Percentiles rank a stretch among this genome's conserved stretches.
phyloP scores from a whole-genome alignment of 1,140 invertebrate genomes.

The Ditylenchus dipsaci region DNA sequence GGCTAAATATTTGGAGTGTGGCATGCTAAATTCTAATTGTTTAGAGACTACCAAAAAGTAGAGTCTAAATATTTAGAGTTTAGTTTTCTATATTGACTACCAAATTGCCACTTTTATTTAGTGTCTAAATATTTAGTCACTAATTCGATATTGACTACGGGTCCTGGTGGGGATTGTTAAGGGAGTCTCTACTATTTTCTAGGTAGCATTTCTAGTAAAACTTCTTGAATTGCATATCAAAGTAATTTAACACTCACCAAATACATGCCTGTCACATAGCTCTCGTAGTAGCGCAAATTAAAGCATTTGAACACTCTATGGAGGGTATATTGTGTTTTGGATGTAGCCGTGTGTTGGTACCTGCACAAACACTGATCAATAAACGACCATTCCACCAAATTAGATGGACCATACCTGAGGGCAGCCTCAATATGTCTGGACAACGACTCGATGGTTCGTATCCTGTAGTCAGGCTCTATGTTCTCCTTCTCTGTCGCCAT shows the following conservation, averaged over 20 bases:
- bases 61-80: no score
- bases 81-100: no score
- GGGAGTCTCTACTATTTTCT: no score
- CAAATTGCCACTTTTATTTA: no score
- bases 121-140: no score
- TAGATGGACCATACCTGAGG: slow-evolving; percentile 24
- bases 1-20: no score
- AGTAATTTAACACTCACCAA: slow-evolving; percentile 38
- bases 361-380: slow-evolving; percentile 22
- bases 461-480: slow-evolving; percentile 56
- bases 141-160: no score
- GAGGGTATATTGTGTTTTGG: slow-evolving; percentile 55
- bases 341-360: slow-evolving; percentile 58
- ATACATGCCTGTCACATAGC: slow-evolving; percentile 57
- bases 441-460: slow-evolving; percentile 56
- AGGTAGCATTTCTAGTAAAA: no score
- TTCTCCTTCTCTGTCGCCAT: slow-evolving; percentile 59
- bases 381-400: neutral
- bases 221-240: no score
- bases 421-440: slow-evolving; percentile 57
- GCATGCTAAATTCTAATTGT: no score
- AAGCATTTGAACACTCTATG: slow-evolving; percentile 58
- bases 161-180: no score
- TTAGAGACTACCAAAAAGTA: no score
- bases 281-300: slow-evolving; percentile 56